Conservation (phyloP, 2,113 vertebrate species). For the Halcyon malimbica region DNA sequence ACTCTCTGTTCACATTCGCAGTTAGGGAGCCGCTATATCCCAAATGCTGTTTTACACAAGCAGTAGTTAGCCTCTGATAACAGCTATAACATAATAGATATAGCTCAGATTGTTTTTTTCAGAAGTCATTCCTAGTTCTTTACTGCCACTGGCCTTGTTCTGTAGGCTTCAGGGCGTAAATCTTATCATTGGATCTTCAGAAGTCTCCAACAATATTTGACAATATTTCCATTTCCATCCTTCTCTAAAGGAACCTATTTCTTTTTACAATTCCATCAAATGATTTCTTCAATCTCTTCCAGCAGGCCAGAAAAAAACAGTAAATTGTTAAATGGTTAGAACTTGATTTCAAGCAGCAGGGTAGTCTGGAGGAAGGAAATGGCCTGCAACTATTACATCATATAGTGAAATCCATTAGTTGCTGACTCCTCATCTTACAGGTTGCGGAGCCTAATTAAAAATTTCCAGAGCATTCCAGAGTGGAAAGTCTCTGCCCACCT, state of each 20-base stretch:
- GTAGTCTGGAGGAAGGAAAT: not conserved
- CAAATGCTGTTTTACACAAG: not conserved
- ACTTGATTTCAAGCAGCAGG: not conserved
- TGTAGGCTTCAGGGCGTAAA: not conserved
- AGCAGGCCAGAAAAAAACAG: not conserved
- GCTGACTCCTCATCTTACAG: not conserved
- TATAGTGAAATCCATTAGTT: not conserved
- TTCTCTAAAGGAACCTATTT: not conserved
- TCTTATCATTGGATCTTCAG: not conserved
- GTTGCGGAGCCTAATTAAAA: not conserved
- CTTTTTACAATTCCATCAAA: not conserved
- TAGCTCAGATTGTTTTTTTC: not conserved
- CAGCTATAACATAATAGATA: not conserved
- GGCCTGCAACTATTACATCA: not conserved
- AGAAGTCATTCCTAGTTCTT: not conserved
- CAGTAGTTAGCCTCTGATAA: not conserved
- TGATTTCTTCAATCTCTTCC: not conserved
- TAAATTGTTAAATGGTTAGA: not conserved
- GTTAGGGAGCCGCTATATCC: not conserved
- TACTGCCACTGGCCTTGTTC: not conserved
- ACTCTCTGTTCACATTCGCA: not conserved
- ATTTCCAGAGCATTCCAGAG: not conserved
- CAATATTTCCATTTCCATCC: not conserved
- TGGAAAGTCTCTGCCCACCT: not conserved
- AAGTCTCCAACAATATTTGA: not conserved